These are phyloP conservation scores for Climacteris rufus DNA, from an alignment of 2,113 vertebrate genomes.

Conservation along the genomic window DNA sequence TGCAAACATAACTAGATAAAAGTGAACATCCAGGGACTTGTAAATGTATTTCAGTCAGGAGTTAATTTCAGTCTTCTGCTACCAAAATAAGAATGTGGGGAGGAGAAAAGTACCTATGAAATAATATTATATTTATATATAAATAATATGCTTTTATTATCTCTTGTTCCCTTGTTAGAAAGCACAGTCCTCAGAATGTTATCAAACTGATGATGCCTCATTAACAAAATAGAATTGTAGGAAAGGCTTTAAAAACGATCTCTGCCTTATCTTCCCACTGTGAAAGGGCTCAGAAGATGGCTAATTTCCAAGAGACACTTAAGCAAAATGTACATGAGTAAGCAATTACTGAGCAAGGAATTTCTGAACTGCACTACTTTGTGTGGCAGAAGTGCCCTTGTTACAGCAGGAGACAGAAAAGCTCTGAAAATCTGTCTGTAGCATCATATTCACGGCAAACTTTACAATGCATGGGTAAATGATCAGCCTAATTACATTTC, in stretches of 20 bases:
- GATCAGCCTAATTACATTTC: constrained; percentile 5
- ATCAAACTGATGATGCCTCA: not conserved
- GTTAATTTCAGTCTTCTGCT: not conserved
- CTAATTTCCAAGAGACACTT: constrained; percentile 5
- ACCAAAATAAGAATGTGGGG: not conserved
- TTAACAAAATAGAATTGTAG: not conserved
- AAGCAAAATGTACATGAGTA: not conserved
- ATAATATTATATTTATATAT: not conserved
- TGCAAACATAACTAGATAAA: not conserved
- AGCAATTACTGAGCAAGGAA: not conserved
- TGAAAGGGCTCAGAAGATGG: not conserved
- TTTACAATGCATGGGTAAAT: not conserved
- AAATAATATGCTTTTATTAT: not conserved
- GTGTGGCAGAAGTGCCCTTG: not conserved
- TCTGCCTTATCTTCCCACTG: not conserved
- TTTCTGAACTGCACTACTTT: not conserved
- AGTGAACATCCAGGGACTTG: not conserved
- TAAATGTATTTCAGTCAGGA: not conserved
- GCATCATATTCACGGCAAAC: not conserved
- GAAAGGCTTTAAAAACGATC: not conserved
- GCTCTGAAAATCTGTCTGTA: not conserved
- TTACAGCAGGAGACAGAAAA: not conserved
- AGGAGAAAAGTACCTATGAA: not conserved
- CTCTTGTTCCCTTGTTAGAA: not conserved
- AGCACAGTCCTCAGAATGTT: not conserved